Conservation (phyloP, 2,113 vertebrate genomes). For the Nanorana parkeri region DNA sequence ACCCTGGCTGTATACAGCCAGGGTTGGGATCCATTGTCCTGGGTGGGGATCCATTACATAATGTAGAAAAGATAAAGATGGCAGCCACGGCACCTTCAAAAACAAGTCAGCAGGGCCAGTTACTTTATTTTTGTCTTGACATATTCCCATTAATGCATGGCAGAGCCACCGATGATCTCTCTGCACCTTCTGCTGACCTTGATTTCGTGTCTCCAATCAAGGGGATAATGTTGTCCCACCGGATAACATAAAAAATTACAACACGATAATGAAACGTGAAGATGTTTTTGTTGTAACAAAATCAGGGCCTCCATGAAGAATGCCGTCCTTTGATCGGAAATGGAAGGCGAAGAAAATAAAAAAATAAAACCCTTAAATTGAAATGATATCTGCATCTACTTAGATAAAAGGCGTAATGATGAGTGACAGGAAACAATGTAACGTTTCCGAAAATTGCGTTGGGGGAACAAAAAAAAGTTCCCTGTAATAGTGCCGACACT, state of each 20-base stretch:
- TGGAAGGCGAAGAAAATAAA: neutral
- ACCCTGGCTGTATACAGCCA: no score
- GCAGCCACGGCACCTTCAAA: no score
- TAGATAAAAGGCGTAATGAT: conserved; percentile 4
- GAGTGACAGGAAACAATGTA: neutral
- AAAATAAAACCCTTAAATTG: conserved; percentile 27
- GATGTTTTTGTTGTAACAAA: conserved; percentile 20
- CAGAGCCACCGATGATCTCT: neutral
- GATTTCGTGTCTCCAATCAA: conserved; percentile 24
- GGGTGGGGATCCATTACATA: no score
- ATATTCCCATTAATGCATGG: neutral
- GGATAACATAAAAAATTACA: conserved; percentile 2
- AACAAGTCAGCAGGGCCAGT: no score
- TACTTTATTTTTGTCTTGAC: no score
- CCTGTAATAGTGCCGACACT: conserved; percentile 28
- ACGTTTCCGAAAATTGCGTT: neutral
- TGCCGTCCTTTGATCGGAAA: conserved; percentile 4
- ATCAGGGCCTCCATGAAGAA: neutral
- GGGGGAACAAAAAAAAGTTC: neutral
- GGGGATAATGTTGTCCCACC: neutral
- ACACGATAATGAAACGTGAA: conserved; percentile 11
- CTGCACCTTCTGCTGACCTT: neutral
- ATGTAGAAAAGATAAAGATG: no score
- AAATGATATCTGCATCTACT: conserved; percentile 39
- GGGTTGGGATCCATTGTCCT: no score